Conservation (phyloP, 2,797 vertebrate genomes). For the Gymnocypris eckloni region DNA sequence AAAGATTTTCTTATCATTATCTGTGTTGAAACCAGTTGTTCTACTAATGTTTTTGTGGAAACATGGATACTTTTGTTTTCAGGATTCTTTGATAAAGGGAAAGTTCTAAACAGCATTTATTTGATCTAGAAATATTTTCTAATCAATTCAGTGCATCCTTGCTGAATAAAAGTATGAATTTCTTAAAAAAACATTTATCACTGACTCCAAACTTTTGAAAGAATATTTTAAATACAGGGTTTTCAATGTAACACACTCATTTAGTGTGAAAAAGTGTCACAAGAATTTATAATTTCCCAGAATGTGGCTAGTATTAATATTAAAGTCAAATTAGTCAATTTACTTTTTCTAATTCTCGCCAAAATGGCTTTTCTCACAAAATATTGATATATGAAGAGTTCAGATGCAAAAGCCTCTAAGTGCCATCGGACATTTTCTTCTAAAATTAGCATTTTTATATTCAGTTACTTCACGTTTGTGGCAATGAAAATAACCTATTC, state of each 20-base stretch:
- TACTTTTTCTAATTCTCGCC: no score
- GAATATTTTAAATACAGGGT: background rate
- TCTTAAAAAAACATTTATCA: background rate
- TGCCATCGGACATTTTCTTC: no score
- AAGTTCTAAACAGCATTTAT: background rate
- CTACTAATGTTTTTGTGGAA: background rate
- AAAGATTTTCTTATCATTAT: background rate
- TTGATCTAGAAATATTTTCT: background rate
- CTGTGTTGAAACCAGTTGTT: background rate
- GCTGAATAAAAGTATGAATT: no score
- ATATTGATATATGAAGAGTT: background rate
- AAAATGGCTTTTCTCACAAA: background rate
- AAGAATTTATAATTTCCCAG: background rate
- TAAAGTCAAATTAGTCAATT: background rate
- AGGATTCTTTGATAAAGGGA: background rate
- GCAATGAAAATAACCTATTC: no score
- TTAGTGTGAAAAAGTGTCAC: background rate
- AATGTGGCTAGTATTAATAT: background rate
- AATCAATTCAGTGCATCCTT: background rate
- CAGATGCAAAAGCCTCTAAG: no score
- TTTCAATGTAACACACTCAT: background rate
- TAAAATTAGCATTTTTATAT: no score
- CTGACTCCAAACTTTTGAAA: background rate
- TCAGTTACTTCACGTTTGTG: no score
- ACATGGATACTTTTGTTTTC: background rate